These are phyloP conservation scores for Drosophila melanosoma DNA, from an alignment of 2,888 invertebrate genomes.

Conservation along the genomic window DNA sequence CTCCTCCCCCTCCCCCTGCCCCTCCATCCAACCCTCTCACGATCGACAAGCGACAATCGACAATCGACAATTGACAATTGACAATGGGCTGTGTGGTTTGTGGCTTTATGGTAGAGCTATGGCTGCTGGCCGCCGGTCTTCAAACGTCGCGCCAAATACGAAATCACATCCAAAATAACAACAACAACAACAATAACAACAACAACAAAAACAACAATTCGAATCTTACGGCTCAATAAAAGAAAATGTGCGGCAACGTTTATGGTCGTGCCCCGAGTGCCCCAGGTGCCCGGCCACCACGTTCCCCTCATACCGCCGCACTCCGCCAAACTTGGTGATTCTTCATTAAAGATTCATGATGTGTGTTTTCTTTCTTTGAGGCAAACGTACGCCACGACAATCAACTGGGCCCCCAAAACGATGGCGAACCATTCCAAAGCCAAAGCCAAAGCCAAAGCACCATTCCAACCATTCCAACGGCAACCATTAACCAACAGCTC, in stretches of 20 bases:
- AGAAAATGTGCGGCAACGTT: slow-evolving; percentile 76
- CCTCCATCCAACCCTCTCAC: background rate
- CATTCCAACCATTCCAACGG: slow-evolving; percentile 6
- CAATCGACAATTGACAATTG: slow-evolving; percentile 54
- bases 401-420: slow-evolving; percentile 33
- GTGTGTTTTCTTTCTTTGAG: slow-evolving; percentile 74
- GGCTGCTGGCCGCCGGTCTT: slow-evolving; percentile 63
- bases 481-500: slow-evolving; percentile 36
- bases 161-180: slow-evolving; percentile 67
- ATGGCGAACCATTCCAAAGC: slow-evolving; percentile 37
- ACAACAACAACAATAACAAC: slow-evolving; percentile 21
- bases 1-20: background rate
- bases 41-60: slow-evolving; percentile 1
- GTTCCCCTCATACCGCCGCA: slow-evolving; percentile 7
- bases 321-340: slow-evolving; percentile 65
- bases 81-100: slow-evolving; percentile 30
- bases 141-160: slow-evolving; percentile 76
- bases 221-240: slow-evolving; percentile 81
- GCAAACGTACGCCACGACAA: slow-evolving; percentile 62
- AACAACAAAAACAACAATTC: slow-evolving; percentile 40
- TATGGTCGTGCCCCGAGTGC: slow-evolving; percentile 59
- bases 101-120: slow-evolving; percentile 34
- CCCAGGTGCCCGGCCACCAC: slow-evolving; percentile 6
- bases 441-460: slow-evolving; percentile 14
- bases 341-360: slow-evolving; percentile 84